Evolutionary conservation across 2,888 invertebrate species (phyloP).

Genomic region (Heteropelma amictum): DNA sequence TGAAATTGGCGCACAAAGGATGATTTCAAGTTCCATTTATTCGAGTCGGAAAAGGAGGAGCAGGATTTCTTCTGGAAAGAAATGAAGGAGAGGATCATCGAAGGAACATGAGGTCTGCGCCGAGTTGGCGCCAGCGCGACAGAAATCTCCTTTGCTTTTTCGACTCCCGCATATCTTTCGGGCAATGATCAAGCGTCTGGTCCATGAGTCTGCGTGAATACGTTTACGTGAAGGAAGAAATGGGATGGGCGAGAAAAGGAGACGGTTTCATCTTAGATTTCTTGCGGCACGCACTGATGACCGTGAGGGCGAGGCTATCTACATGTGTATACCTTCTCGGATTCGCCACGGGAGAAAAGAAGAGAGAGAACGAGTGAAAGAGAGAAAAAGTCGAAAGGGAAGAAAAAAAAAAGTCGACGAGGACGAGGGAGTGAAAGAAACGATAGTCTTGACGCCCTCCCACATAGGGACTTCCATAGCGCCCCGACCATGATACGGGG

Average conservation of each 20-base stretch:
- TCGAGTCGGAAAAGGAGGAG: slow-evolving; percentile 42
- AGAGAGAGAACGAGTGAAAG: slow-evolving; percentile 7
- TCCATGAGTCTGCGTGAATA: slow-evolving; percentile 44
- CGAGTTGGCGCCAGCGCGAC: slow-evolving; percentile 67
- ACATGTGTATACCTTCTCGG: slow-evolving; percentile 11
- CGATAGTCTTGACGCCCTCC: slow-evolving; percentile 25
- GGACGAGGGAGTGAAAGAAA: slow-evolving; percentile 17
- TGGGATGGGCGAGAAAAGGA: slow-evolving; percentile 4
- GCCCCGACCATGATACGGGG: neutral
- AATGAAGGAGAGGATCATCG: slow-evolving; percentile 20
- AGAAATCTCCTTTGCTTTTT: slow-evolving; percentile 58
- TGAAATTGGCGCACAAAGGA: slow-evolving; percentile 65
- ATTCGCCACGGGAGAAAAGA: slow-evolving; percentile 43
- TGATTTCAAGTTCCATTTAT: slow-evolving; percentile 59
- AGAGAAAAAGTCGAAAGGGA: slow-evolving; percentile 6
- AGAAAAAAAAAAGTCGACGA: slow-evolving; percentile 12
- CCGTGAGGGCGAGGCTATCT: slow-evolving; percentile 37
- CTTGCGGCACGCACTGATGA: slow-evolving; percentile 41
- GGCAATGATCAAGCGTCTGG: slow-evolving; percentile 66
- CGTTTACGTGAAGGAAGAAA: neutral
- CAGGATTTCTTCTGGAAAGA: neutral
- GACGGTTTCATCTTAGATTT: slow-evolving; percentile 41
- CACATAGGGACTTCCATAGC: neutral
- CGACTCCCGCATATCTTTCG: slow-evolving; percentile 23
- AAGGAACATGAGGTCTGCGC: slow-evolving; percentile 51